These are phyloP conservation scores for Oncorhynchus clarkii DNA, from an alignment of 2,113 vertebrate genomes.

Conservation along the genomic window DNA sequence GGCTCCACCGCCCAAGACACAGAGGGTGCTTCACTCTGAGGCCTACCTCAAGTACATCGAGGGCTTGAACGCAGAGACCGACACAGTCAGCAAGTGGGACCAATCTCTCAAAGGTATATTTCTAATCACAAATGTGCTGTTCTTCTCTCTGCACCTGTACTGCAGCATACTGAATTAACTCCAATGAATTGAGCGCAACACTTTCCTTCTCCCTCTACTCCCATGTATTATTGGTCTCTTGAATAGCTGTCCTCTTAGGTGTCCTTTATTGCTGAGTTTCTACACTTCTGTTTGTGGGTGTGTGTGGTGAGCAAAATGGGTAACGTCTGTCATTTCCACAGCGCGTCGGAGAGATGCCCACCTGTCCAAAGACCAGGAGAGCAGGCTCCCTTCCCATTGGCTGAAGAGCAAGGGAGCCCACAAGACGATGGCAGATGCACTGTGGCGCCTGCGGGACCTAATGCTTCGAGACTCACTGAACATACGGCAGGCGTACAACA, in stretches of 20 bases:
- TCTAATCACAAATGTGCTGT: neutral
- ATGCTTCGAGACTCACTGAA: constrained; percentile 97
- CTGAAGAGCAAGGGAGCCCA: constrained; percentile 98
- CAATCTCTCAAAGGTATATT: constrained; percentile 88
- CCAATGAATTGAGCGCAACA: neutral
- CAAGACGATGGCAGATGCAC: constrained; percentile 93
- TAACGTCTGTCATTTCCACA: constrained; percentile 47
- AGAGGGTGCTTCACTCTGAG: constrained; percentile 94
- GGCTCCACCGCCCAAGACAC: constrained; percentile 94
- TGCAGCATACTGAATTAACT: neutral
- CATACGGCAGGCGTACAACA: constrained; percentile 91
- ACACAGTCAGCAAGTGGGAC: constrained; percentile 96
- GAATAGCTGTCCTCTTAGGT: neutral
- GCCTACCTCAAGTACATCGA: constrained; percentile 98
- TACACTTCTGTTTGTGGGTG: neutral
- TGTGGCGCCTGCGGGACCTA: constrained; percentile 95
- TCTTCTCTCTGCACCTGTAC: neutral
- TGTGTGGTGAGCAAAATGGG: neutral
- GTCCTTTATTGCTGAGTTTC: neutral
- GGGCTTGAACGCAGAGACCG: constrained; percentile 89
- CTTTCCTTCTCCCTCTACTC: neutral
- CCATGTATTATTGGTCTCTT: neutral
- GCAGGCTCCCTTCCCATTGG: constrained; percentile 93
- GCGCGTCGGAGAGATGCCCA: constrained; percentile 88
- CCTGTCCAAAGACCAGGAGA: constrained; percentile 94